phyloP scores from a whole-genome alignment of 2,113 vertebrate genomes.

The Halcyon malimbica region DNA sequence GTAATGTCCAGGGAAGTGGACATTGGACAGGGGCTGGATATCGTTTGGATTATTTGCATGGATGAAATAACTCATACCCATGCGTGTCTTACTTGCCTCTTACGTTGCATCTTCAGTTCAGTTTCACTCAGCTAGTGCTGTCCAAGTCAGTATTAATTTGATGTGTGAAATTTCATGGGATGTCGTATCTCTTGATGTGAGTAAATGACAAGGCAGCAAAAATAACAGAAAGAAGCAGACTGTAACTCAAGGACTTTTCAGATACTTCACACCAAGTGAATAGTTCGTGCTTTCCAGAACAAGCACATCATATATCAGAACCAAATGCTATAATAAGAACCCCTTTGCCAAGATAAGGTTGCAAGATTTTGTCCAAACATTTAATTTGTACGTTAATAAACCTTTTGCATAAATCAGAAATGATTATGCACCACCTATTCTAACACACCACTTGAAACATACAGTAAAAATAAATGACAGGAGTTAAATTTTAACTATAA shows the following conservation, averaged over 20 bases:
- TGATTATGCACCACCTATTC: neutral
- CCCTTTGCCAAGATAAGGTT: neutral
- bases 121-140: neutral
- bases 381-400: neutral
- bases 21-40: neutral
- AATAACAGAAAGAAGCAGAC: neutral
- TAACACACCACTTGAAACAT: neutral
- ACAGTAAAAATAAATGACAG: neutral
- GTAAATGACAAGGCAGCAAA: neutral
- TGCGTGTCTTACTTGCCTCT: neutral
- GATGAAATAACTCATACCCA: neutral
- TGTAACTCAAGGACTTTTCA: neutral
- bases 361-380: neutral
- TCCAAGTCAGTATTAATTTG: neutral
- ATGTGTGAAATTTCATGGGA: neutral
- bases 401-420: neutral
- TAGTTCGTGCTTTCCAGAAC: neutral
- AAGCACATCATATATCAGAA: neutral
- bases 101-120: neutral
- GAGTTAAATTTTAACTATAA: neutral
- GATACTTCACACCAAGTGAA: neutral
- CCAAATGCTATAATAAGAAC: neutral
- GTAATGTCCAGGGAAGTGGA: too few relatives aligned
- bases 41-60: too few relatives aligned
- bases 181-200: rapidly evolving